Evolutionary conservation across 2,113 vertebrate genomes (phyloP).

Genomic region (Paralichthys olivaceus): DNA sequence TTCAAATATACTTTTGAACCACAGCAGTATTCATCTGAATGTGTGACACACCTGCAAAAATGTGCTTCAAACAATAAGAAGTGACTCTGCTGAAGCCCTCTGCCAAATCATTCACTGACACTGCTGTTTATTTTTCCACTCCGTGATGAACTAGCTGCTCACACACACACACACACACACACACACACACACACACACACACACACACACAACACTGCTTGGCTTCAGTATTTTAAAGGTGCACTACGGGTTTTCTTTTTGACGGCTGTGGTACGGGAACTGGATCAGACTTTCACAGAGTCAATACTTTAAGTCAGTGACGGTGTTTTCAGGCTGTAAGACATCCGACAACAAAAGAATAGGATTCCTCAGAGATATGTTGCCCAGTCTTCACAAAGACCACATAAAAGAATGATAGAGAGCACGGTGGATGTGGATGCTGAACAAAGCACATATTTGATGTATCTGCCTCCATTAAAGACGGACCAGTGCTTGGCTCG

Average conservation of each 20-base stretch:
- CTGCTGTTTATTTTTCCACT: background rate
- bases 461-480: conserved; percentile 25
- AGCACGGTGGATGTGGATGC: background rate
- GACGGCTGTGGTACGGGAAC: background rate
- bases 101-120: background rate
- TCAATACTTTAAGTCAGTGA: background rate
- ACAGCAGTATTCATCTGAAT: too few species aligned
- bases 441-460: conserved; percentile 18
- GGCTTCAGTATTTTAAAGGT: background rate
- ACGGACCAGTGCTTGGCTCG: conserved; percentile 7
- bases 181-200: background rate
- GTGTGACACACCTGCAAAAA: too few species aligned
- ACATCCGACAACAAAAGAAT: background rate
- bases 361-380: background rate
- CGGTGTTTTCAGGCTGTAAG: background rate
- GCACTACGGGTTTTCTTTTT: background rate
- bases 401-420: background rate
- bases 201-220: too few species aligned
- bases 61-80: too few species aligned
- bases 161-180: background rate
- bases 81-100: too few species aligned
- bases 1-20: too few species aligned
- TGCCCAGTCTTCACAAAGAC: background rate
- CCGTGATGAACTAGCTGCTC: background rate
- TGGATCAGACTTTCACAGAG: background rate